Evolutionary conservation across 1,140 invertebrate genomes (phyloP), one percentile per base, ranked within the genome.

Genomic region (Octopus sinensis): DNA sequence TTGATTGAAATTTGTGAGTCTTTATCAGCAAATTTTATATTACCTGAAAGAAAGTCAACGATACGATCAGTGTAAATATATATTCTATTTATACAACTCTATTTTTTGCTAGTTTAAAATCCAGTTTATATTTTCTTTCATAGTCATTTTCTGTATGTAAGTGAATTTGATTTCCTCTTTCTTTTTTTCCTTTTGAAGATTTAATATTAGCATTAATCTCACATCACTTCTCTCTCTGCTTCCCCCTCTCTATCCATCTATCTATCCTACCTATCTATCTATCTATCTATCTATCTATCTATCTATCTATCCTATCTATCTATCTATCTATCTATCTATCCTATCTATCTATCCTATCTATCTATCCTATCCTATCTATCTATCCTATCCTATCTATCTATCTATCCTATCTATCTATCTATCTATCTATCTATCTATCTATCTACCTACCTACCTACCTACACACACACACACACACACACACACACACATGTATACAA

Each of bases 1-100:
- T 62, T 83, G 23, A 83, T 51, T 51, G 80, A 80, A 6, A 82
- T 85, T 12, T 52, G 80, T 13, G 79, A 84, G n/a, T 77, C 71
- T 4, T 78, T 87, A 79, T 78, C 84, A 17, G 81, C 82, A 75
- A 84, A 86, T 51, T 82, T 81, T 80, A 62, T 80, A 79, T 78
- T 82, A 79, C 82, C 83, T 80, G 71, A 76, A 73, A 82, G 84
- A 79, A 80, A 13, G 3, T 23, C 17, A 73, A 6, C 68, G 30
- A 73, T 73, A 73, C 68, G 30, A 43, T 43, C 30, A 73, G 13
- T n/a, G 13, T 12, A 9, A 17, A 6, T 13, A 73, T 13, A n/a
- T 13, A 12, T 73, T 73, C 30, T 23, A 7, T 73, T 73, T 62
- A 62, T 17, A 17, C 0, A 4, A 12, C 4, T 73, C 68, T 73